A percentile compares a stretch with the other conserved stretches of the same genome.
Evolutionary conservation across 2,888 invertebrate species (phyloP).

Genomic region (Archips crataeganus): DNA sequence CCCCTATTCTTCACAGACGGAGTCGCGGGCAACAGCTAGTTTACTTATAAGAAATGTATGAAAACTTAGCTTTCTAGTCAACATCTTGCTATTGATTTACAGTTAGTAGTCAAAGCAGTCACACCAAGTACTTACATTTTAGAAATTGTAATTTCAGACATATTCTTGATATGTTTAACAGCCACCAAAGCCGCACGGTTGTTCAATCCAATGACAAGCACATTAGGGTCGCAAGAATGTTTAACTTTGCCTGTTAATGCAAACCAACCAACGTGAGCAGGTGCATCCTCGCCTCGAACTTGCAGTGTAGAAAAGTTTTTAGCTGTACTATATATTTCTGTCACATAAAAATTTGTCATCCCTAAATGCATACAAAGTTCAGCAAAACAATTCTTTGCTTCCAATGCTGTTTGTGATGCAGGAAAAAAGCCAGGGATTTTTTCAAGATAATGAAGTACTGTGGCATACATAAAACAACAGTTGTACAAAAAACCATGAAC

Average conservation of each 20-base stretch:
- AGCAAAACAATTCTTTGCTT: conserved; percentile 45
- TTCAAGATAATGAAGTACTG: conserved; percentile 45
- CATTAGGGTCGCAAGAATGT: conserved; percentile 35
- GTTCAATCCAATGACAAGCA: conserved; percentile 24
- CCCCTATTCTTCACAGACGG: too few species aligned
- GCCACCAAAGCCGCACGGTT: conserved; percentile 38
- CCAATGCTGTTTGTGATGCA: conserved; percentile 27
- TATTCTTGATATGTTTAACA: conserved; percentile 34
- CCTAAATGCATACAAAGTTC: conserved; percentile 47
- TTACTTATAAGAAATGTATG: too few species aligned
- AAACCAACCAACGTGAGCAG: conserved; percentile 23
- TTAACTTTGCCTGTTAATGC: conserved; percentile 38
- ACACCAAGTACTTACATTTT: conserved; percentile 26
- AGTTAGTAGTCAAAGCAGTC: too few species aligned
- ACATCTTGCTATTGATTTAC: too few species aligned
- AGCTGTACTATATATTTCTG: conserved; percentile 8
- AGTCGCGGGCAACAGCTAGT: too few species aligned
- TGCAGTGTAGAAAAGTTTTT: neutral
- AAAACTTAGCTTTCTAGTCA: neutral
- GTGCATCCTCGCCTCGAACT: conserved; percentile 5
- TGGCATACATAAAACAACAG: conserved; percentile 45
- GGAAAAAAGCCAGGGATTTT: conserved; percentile 47
- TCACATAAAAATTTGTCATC: neutral
- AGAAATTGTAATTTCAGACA: conserved; percentile 35
- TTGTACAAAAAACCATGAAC: conserved; percentile 48